These are phyloP conservation scores for Oxygymnocypris stewartii DNA, from an alignment of 2,113 vertebrate species.

Conservation along the genomic window DNA sequence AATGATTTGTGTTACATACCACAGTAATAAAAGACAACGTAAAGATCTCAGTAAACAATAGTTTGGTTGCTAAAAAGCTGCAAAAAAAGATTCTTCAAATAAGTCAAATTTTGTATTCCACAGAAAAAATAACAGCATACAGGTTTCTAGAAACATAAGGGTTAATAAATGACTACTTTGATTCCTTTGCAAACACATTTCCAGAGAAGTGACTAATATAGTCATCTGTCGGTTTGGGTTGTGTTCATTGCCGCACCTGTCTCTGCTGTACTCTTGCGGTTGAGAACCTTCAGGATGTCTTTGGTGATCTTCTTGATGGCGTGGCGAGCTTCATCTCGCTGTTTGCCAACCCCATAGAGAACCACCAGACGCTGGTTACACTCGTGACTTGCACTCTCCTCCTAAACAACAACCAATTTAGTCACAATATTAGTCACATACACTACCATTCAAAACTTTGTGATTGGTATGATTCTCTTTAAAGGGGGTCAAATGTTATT, in stretches of 20 bases:
- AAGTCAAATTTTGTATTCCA: not conserved
- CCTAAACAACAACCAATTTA: constrained; percentile 72
- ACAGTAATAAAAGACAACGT: not conserved
- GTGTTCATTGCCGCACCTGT: constrained; percentile 77
- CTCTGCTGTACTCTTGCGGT: constrained; percentile 97
- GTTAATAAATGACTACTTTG: too few species aligned
- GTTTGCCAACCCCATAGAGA: constrained; percentile 95
- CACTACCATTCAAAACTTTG: not conserved
- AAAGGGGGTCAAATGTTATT: too few species aligned
- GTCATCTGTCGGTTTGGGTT: not conserved
- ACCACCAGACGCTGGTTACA: constrained; percentile 98
- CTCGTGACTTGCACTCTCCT: constrained; percentile 97
- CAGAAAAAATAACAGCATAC: not conserved
- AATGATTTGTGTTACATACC: not conserved
- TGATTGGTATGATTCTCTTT: too few species aligned
- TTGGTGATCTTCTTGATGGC: constrained; percentile 99
- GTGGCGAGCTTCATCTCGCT: constrained; percentile 96
- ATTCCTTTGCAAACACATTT: not conserved
- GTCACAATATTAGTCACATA: too few species aligned
- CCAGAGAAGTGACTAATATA: not conserved
- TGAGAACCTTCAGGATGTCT: constrained; percentile 98
- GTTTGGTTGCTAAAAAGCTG: not conserved
- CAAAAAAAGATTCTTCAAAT: not conserved
- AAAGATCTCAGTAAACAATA: not conserved
- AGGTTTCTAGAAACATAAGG: too few species aligned